Evolutionary conservation across 2,113 vertebrate species (phyloP).

Genomic region (Brienomyrus brachyistius): DNA sequence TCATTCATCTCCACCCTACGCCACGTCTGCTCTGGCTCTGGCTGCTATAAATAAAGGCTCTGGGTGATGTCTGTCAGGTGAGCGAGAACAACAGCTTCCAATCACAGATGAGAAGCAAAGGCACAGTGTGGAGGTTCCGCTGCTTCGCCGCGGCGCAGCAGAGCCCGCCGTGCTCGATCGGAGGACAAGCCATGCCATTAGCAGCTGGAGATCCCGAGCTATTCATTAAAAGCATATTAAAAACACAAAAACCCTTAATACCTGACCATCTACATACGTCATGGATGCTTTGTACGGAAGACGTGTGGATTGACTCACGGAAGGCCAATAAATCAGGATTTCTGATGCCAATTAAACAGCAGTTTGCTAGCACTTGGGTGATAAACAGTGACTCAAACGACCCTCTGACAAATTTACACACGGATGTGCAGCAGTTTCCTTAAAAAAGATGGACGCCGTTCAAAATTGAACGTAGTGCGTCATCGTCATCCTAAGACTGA

Average conservation of each 20-base stretch:
- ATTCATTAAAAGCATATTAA: neutral
- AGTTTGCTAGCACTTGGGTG: neutral
- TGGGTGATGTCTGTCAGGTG: neutral
- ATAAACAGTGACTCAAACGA: neutral
- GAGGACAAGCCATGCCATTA: neutral
- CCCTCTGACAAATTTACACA: neutral
- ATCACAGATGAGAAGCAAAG: neutral
- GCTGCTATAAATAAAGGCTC: neutral
- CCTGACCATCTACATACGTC: neutral
- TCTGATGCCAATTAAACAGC: neutral
- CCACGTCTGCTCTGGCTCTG: neutral
- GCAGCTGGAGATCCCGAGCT: neutral
- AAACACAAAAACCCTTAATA: neutral
- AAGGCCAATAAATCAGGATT: neutral
- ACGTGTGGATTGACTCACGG: neutral
- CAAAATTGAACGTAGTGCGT: neutral
- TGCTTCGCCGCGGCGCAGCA: neutral
- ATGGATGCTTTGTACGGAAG: neutral
- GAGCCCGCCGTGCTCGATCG: neutral
- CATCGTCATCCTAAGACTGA: conserved; percentile 20
- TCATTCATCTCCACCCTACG: neutral
- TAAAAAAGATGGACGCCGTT: neutral
- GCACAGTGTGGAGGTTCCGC: neutral
- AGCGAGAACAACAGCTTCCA: neutral
- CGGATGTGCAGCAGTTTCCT: conserved; percentile 14